Conservation (phyloP, 64 coral and sea anemone species). For the Anthopleura sola region DNA sequence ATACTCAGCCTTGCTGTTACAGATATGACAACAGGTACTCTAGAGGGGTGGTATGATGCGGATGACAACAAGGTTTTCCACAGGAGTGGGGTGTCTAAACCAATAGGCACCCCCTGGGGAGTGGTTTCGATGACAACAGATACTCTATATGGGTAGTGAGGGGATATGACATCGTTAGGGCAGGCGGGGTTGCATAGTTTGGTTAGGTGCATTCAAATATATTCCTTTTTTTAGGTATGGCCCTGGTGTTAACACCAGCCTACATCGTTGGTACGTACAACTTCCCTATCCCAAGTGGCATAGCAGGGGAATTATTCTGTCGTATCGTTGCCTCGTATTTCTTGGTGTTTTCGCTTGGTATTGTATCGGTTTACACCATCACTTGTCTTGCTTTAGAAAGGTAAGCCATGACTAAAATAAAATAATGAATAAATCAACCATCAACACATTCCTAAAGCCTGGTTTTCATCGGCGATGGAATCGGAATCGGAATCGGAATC, state of each 20-base stretch:
- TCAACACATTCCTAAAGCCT: no score
- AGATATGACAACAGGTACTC: background rate
- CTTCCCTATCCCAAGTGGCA: slow-evolving; percentile 55
- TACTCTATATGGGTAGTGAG: background rate
- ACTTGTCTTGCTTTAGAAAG: slow-evolving; percentile 54
- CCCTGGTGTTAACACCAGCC: slow-evolving; percentile 45
- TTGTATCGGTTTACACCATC: slow-evolving; percentile 62
- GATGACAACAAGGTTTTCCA: no score
- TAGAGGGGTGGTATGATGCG: background rate
- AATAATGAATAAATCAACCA: background rate
- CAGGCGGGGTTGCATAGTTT: no score
- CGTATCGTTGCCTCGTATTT: slow-evolving; percentile 64
- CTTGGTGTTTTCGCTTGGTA: slow-evolving; percentile 55
- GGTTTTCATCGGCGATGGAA: no score
- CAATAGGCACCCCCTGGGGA: no score
- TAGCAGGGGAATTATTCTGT: slow-evolving; percentile 54
- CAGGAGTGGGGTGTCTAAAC: no score
- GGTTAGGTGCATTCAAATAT: background rate
- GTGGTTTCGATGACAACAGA: background rate
- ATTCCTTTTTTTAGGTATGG: slow-evolving; percentile 14
- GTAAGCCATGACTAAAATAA: background rate
- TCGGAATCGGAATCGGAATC: no score
- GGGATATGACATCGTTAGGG: no score
- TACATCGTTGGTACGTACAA: slow-evolving; percentile 51
- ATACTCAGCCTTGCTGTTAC: slow-evolving; percentile 51